These are phyloP conservation scores for Heliocidaris tuberculata DNA, from an alignment of 35 echinoderm and acorn worm species.

Conservation along the genomic window DNA sequence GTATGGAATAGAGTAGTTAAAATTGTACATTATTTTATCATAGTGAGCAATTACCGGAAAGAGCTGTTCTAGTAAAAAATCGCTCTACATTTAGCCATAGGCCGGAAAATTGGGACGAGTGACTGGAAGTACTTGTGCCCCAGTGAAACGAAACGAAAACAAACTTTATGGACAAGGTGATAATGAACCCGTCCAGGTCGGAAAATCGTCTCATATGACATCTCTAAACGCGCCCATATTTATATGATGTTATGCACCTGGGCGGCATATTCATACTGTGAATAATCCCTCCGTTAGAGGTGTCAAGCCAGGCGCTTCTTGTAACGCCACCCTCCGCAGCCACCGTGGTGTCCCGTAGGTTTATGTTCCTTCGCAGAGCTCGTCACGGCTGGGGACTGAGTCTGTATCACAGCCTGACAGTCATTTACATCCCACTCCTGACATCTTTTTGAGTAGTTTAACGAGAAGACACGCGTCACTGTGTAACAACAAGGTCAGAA, in stretches of 20 bases:
- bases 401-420: neutral
- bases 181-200: slow-evolving; percentile 1
- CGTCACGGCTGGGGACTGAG: neutral
- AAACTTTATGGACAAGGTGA: neutral
- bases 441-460: neutral
- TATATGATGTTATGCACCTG: neutral
- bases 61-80: too few relatives aligned
- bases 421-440: neutral
- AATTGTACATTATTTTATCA: too few relatives aligned
- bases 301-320: neutral
- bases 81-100: neutral
- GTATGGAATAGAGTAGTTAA: too few relatives aligned
- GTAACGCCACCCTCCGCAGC: neutral
- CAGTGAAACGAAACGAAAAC: neutral
- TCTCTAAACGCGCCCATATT: neutral
- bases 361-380: neutral
- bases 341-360: neutral
- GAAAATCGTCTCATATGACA: neutral
- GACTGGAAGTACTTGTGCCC: slow-evolving; percentile 2
- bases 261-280: neutral
- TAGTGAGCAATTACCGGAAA: too few relatives aligned
- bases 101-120: neutral
- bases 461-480: neutral
- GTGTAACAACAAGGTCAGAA: neutral
- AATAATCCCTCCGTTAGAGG: neutral